Base-by-base conservation (phyloP, 2,888 invertebrate genomes). In the Schrankia costaestrigalis region DNA sequence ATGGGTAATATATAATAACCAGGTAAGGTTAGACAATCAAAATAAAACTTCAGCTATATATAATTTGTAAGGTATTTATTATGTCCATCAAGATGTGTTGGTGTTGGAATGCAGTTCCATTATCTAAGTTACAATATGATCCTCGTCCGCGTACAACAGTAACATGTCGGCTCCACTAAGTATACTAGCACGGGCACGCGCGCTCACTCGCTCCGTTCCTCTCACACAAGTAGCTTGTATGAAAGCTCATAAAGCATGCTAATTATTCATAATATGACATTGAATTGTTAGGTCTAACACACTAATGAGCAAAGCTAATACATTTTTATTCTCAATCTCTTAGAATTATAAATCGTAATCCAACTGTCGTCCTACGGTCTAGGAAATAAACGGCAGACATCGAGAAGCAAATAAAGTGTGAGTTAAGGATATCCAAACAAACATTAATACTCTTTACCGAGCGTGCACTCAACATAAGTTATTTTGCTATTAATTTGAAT, bases 91-190 rank as follows among this genome's bases (percentile, higher is more conserved):
- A 84, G 81, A 75, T 78, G 78, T 72, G 80, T 80, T 74, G 80
- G 83, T 78, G 73, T 78, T 83, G 86, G 86, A 86, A 86, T 86
- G 86, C 83, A 78, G 70, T 75, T 77, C 79, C 82, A 75, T 59
- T 73, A 68, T 69, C 76, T 76, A 78, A 73, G 74, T 73, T 75
- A 81, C 75, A 78, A 41, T 58, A 17, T 7, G 7, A 17, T 17
- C 17, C 7, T 3, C 7, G 4, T 18, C 8, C n/a, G 8, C 18
- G 18, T n/a, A 18, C 8, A 8, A n/a, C 8, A 18, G 18, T 18
- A 11, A 23, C 8, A 10, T 3, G 11, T 11, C 10, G 3, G 21
- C 9, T 21, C 21, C 21, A 9, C 24, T 24, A 6, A 3, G 6
- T 12, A 2, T 24, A 24, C 6, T 5, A 2, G 10, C 23, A 2